Evolutionary conservation across 2,888 invertebrate genomes (phyloP).

Genomic region (Halictus ligatus): DNA sequence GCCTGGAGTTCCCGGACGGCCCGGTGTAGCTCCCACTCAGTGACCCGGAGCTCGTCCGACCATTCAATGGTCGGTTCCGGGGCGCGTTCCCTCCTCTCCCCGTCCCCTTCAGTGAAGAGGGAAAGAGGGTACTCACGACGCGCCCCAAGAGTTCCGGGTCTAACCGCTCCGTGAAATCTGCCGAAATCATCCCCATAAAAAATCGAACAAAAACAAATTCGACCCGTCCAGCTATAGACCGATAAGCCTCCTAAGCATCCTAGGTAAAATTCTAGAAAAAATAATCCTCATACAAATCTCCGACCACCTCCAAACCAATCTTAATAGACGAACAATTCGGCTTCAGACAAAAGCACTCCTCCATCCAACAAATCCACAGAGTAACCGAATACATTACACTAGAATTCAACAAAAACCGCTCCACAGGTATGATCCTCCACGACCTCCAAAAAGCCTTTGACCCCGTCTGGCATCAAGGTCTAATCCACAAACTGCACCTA

Average conservation of each 20-base stretch:
- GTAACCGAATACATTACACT: not conserved
- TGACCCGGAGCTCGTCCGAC: too few species aligned
- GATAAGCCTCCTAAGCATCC: not conserved
- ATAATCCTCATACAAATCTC: not conserved
- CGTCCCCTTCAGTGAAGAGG: rapidly evolving
- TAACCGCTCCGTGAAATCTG: not conserved
- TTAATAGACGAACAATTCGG: not conserved
- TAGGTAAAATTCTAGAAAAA: not conserved
- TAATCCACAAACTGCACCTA: not conserved
- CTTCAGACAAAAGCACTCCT: not conserved
- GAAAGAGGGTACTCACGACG: too few species aligned
- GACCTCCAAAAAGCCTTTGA: not conserved
- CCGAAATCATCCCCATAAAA: not conserved
- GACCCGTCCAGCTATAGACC: not conserved
- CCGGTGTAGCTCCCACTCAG: too few species aligned
- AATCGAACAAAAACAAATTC: not conserved
- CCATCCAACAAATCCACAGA: not conserved
- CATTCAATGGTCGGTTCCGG: too few species aligned
- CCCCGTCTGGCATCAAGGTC: not conserved
- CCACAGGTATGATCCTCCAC: not conserved
- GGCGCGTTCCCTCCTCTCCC: too few species aligned
- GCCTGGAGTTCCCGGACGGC: too few species aligned
- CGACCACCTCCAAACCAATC: not conserved
- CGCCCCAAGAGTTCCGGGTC: rapidly evolving
- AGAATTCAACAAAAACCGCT: not conserved